phyloP scores from a whole-genome alignment of 2,797 vertebrate genomes.

The Argentina silus region DNA sequence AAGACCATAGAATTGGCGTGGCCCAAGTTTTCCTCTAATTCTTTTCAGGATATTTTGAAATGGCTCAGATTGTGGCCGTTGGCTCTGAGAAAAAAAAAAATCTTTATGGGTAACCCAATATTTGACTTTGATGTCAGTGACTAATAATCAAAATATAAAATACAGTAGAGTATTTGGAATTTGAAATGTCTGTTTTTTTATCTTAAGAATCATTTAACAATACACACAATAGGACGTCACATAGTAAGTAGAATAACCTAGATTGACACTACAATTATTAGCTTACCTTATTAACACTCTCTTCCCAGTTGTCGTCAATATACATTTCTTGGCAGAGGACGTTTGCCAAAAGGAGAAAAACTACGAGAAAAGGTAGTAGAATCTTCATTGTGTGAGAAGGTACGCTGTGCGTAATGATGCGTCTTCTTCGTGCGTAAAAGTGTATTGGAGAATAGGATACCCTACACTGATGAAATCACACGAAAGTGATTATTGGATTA shows the following conservation, averaged over 20 bases:
- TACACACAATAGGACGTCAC: too few relatives aligned
- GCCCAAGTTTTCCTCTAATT: slow-evolving; percentile 81
- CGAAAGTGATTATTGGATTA: not conserved
- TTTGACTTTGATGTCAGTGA: too few relatives aligned
- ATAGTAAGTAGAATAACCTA: too few relatives aligned
- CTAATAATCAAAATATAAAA: too few relatives aligned
- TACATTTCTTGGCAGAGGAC: slow-evolving; percentile 75
- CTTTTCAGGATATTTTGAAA: slow-evolving; percentile 81
- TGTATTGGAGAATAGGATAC: not conserved
- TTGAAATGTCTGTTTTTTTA: too few relatives aligned
- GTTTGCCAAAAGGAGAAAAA: slow-evolving; percentile 75
- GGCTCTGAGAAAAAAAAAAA: slow-evolving; percentile 66
- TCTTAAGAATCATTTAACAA: too few relatives aligned
- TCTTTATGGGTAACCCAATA: too few relatives aligned
- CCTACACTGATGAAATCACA: not conserved
- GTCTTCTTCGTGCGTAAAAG: not conserved
- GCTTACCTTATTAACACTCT: slow-evolving; percentile 62
- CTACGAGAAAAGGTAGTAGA: slow-evolving; percentile 69
- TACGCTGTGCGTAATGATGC: slow-evolving; percentile 28
- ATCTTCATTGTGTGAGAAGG: slow-evolving; percentile 71
- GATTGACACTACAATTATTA: too few relatives aligned
- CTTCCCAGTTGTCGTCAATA: slow-evolving; percentile 72
- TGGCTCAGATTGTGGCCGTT: slow-evolving; percentile 71
- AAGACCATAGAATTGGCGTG: slow-evolving; percentile 79
- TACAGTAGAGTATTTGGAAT: too few relatives aligned